phyloP scores from a whole-genome alignment of 2,113 vertebrate species.

The Myodes glareolus region DNA sequence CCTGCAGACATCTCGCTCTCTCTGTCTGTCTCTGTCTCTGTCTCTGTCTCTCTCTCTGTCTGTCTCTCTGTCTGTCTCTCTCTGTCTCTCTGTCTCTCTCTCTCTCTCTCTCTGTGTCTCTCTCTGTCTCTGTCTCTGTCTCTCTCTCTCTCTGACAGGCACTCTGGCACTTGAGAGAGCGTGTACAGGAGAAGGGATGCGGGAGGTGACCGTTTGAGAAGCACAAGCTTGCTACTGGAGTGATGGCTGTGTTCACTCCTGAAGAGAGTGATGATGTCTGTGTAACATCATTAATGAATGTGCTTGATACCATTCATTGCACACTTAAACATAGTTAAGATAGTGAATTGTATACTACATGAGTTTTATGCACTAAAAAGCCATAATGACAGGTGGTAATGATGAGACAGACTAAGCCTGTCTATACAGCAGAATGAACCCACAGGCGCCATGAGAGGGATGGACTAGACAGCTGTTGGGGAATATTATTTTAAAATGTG shows the following conservation, averaged over 20 bases:
- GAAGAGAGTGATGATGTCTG: neutral
- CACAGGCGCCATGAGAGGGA: neutral
- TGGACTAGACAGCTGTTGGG: neutral
- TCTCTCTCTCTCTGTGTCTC: too few species aligned
- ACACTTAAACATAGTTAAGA: neutral
- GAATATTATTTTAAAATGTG: too few species aligned
- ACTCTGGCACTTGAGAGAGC: neutral
- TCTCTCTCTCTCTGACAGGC: too few species aligned
- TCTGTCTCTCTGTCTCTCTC: too few species aligned
- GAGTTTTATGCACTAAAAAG: neutral
- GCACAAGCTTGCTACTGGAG: neutral
- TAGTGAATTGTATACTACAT: neutral
- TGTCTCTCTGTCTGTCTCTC: neutral
- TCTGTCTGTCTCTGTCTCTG: neutral
- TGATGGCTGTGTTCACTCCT: neutral
- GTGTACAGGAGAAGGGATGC: neutral
- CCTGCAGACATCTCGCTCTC: too few species aligned
- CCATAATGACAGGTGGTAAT: neutral
- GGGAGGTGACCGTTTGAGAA: neutral
- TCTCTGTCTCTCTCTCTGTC: neutral
- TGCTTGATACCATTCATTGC: neutral
- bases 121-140: too few species aligned
- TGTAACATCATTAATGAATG: neutral
- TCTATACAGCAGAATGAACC: neutral
- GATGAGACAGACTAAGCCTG: neutral